Evolutionary conservation across 2,888 invertebrate genomes (phyloP), one percentile per base, ranked within the genome.

Genomic region (Ormyrus thymus): DNA sequence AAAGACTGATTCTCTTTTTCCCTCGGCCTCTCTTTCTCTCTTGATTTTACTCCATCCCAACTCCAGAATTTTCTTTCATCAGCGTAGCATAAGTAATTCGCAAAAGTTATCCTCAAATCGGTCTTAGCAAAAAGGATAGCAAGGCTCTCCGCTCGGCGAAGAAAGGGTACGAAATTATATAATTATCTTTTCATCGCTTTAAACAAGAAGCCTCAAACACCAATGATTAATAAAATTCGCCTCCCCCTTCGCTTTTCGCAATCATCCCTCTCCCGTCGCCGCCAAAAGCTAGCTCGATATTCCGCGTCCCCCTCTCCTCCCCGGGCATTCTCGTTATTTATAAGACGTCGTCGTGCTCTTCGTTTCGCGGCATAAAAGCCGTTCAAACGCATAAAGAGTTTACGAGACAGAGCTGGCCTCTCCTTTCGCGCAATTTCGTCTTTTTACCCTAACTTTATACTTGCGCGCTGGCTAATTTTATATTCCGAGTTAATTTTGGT

Each of bases 321-420:
- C 29, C 29, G 29, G 29, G 29, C 29, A 29, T 29, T 29, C 56
- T 61, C 43, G 29, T 29, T 61, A 50, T 64, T 6, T 61, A 71
- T 53, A 53, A 68, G 46, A 55, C 56, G n/a, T 1, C 65, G 58
- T 51, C 58, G 45, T 5, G 58, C 7, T 29, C 55, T 45, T 10
- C 13, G 50, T 50, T n/a, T 43, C 10, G 56, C 10, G 10, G 50
- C 43, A 75, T 61, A 76, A 68, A 76, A 69, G 68, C 68, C 69
- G 61, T 68, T 76, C 68, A 68, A 51, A 76, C 69, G 55, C 61
- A 76, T 76, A 76, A 76, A 76, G 69, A 68, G 61, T 76, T 76
- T 76, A 76, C 68, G 75, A 76, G 75, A 2, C 46, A 10, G 13
- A 29, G 11, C 50, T 64, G 29, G 56, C 65, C 15, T 73, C 53